A percentile compares a stretch with the other conserved stretches of the same genome.
These are phyloP conservation scores for Conops quadrifasciatus DNA, from an alignment of 2,888 invertebrate species.

Conservation along the genomic window DNA sequence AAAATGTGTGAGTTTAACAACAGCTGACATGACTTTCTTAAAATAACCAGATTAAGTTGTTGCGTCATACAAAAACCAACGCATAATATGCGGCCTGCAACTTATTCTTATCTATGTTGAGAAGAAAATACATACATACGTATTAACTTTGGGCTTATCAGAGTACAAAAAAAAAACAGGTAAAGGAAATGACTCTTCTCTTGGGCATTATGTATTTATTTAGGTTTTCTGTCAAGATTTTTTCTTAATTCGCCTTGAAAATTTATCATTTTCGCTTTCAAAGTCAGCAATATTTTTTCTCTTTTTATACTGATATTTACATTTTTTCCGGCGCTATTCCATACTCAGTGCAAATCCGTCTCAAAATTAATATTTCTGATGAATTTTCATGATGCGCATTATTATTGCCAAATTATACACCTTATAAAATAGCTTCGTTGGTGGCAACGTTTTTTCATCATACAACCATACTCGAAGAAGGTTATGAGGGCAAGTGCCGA, in stretches of 20 bases:
- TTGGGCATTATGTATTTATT: neutral
- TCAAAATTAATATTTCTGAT: constrained; percentile 57
- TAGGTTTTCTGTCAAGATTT: constrained; percentile 9
- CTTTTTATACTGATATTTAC: constrained; percentile 20
- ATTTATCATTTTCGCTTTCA: constrained; percentile 23
- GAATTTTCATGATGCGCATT: constrained; percentile 63
- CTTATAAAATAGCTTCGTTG: constrained; percentile 51
- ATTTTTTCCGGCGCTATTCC: constrained; percentile 22
- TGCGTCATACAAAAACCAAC: constrained; percentile 1
- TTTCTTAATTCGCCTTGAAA: neutral
- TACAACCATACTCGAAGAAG: neutral
- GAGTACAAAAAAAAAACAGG: no score
- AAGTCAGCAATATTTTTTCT: constrained; percentile 22
- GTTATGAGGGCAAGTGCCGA: constrained; percentile 41
- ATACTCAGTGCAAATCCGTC: constrained; percentile 43
- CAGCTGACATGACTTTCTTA: constrained; percentile 61
- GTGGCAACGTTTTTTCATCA: neutral
- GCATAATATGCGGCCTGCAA: no score
- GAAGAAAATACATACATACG: no score
- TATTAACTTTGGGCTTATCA: no score
- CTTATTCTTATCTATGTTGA: no score
- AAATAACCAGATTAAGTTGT: constrained; percentile 50
- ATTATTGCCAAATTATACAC: constrained; percentile 65
- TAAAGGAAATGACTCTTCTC: no score
- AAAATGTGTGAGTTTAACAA: constrained; percentile 48